Base-by-base conservation (phyloP, 2,113 vertebrate genomes). In the Dipodomys ordii region DNA sequence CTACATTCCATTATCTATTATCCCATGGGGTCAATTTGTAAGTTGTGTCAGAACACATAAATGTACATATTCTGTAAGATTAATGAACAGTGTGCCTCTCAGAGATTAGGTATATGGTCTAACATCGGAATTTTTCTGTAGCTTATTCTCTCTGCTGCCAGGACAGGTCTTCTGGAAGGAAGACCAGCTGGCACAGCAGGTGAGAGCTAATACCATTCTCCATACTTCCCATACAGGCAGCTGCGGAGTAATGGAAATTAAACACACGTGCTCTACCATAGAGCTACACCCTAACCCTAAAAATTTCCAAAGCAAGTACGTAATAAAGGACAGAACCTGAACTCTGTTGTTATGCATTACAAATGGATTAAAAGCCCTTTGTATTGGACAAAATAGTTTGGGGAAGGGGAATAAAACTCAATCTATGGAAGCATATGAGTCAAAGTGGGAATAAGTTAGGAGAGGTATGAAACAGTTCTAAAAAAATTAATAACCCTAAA, bases 361-460 rank as follows among this genome's bases (percentile, higher is more conserved):
- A 7, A 32, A 8, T 46, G 12, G 20, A 86, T 22, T 93, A 60
- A 68, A 87, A 32, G 15, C 78, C 27, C 10, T 94, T 89, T 90
- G 49, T 60, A 5, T 20, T 73, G 57, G 44, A 76, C 25, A 94
- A 87, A 90, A 77, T 32, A 25, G 22, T 53, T 92, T 22, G 53
- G 19, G 1, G 19, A 2, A 39, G 30, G 30, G 19, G 6, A 53
- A 69, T 27, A 64, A n/a, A 16, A 71, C 4, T 3, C 65, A 13
- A 76, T 87, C 32, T 89, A 10, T 57, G 30, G 44, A 83, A 32
- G 65, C 15, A 46, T 15, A 57, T 3, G 32, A 71, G 20, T 0
- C 32, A 13, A 82, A 65, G 64, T 49, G 12, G 49, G 49, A 12
- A 49, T 49, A 49, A 49, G 49, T 49, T 49, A 49, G 12, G 49